phyloP scores from a whole-genome alignment of 2,797 vertebrate genomes.

The Lutjanus campechanus region DNA sequence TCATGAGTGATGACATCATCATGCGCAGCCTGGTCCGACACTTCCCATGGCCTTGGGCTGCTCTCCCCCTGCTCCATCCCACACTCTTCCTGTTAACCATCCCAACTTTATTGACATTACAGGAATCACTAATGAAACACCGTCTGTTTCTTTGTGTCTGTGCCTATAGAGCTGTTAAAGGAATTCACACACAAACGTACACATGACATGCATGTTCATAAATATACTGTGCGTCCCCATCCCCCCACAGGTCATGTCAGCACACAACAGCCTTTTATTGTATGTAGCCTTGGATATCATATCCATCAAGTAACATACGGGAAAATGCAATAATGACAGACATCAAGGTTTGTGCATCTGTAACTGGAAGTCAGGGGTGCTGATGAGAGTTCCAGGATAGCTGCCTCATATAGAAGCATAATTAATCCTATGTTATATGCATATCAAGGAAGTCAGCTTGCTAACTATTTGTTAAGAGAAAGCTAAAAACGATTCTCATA shows the following conservation, averaged over 20 bases:
- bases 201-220: constrained; percentile 56
- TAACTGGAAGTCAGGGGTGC: constrained; percentile 66
- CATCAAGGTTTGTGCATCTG: constrained; percentile 46
- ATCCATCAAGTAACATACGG: constrained; percentile 52
- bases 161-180: constrained; percentile 59
- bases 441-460: no score
- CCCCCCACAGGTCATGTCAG: constrained; percentile 37
- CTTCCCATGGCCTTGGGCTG: constrained; percentile 75
- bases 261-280: constrained; percentile 45
- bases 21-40: constrained; percentile 32
- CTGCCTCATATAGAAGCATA: not conserved
- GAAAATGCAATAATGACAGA: constrained; percentile 55
- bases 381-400: constrained; percentile 40
- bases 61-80: constrained; percentile 61
- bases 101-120: constrained; percentile 85
- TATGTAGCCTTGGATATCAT: constrained; percentile 63
- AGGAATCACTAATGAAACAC: constrained; percentile 87
- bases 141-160: constrained; percentile 69
- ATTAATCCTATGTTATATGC: not conserved
- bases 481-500: no score
- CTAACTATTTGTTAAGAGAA: no score
- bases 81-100: constrained; percentile 88
- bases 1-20: constrained; percentile 54
- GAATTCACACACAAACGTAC: constrained; percentile 52
- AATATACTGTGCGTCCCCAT: constrained; percentile 50